Conservation (phyloP, 2,888 invertebrate species). For the Steinernema hermaphroditum region DNA sequence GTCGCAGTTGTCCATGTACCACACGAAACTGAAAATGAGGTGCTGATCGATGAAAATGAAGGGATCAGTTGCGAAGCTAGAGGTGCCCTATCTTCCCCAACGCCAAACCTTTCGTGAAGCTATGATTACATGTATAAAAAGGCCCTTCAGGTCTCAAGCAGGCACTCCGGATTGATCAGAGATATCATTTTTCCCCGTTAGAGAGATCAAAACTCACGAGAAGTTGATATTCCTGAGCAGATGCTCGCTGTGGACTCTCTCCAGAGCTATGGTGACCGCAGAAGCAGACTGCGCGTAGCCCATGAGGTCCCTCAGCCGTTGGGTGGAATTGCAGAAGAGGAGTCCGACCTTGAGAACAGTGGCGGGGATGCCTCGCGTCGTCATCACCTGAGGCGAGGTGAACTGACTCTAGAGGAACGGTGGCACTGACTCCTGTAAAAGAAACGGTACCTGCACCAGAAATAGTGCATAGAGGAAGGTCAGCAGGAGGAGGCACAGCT, state of each 20-base stretch:
- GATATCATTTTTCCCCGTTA: too few relatives aligned
- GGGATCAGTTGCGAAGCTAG: not conserved
- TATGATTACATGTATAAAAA: too few relatives aligned
- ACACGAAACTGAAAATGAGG: slow-evolving; percentile 37
- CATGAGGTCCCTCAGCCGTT: slow-evolving; percentile 34
- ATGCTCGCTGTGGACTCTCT: slow-evolving; percentile 38
- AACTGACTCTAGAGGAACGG: not conserved
- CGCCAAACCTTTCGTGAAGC: too few relatives aligned
- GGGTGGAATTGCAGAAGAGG: slow-evolving; percentile 34
- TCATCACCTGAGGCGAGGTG: not conserved
- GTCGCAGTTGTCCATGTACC: slow-evolving; percentile 53
- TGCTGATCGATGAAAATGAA: not conserved
- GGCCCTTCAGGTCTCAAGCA: too few relatives aligned
- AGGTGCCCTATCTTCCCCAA: too few relatives aligned
- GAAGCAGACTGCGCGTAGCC: slow-evolving; percentile 47
- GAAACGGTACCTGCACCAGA: too few relatives aligned
- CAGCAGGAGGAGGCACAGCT: too few relatives aligned
- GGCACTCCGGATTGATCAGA: too few relatives aligned
- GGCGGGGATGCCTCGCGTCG: not conserved
- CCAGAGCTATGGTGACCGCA: slow-evolving; percentile 45
- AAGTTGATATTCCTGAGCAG: slow-evolving; percentile 42
- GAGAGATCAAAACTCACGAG: too few relatives aligned
- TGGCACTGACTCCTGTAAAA: too few relatives aligned
- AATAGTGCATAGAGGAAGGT: too few relatives aligned
- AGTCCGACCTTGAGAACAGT: slow-evolving; percentile 36